These are phyloP conservation scores for Triplophysa siluroides DNA, from an alignment of 2,113 vertebrate species.

Conservation along the genomic window DNA sequence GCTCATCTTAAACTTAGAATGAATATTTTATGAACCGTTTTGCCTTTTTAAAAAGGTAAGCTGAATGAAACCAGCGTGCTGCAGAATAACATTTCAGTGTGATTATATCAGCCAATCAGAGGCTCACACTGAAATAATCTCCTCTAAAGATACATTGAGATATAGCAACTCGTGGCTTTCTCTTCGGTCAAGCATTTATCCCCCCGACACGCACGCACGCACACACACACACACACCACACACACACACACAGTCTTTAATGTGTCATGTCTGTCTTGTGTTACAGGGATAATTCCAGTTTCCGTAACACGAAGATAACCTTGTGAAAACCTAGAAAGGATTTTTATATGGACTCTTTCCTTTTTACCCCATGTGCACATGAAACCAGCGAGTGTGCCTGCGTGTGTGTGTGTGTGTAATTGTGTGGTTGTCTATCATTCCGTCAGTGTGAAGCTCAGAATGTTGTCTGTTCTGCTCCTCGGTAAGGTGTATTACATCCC, in stretches of 20 bases:
- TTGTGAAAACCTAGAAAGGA: slow-evolving; percentile 55
- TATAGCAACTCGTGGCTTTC: too few relatives aligned
- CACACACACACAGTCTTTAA: slow-evolving; percentile 26
- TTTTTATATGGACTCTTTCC: slow-evolving; percentile 9
- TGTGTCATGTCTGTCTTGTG: neutral
- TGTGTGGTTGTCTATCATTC: neutral
- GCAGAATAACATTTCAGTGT: too few relatives aligned
- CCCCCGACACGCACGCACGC: neutral
- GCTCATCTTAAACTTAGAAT: too few relatives aligned
- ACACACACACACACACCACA: neutral
- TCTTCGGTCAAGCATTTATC: too few relatives aligned
- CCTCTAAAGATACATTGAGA: too few relatives aligned
- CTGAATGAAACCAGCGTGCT: too few relatives aligned
- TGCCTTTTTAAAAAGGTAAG: too few relatives aligned
- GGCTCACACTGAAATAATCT: too few relatives aligned
- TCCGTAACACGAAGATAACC: slow-evolving; percentile 76
- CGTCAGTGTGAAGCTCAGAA: neutral
- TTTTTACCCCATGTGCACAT: neutral
- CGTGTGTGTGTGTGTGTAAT: neutral
- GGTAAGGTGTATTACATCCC: neutral
- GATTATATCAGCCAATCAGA: too few relatives aligned
- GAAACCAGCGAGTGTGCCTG: too few relatives aligned
- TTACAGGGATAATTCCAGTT: slow-evolving; percentile 77
- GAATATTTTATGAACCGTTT: too few relatives aligned
- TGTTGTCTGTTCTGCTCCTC: neutral